Percentiles rank a stretch among this genome's conserved stretches.
These are phyloP conservation scores for Gymnocypris eckloni DNA, from an alignment of 2,797 vertebrate genomes.

Conservation along the genomic window DNA sequence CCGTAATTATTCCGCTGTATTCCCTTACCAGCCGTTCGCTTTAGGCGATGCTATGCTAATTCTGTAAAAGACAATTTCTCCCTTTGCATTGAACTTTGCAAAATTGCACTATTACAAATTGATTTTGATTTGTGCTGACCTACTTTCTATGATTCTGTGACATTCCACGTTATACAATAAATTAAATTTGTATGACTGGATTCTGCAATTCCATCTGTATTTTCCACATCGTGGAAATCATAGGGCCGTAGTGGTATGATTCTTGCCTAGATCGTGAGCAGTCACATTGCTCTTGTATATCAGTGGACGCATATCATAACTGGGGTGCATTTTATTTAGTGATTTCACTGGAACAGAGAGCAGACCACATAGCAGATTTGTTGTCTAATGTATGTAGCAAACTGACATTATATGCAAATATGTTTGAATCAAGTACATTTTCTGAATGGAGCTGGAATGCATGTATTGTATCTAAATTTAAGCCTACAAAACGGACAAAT, in stretches of 20 bases:
- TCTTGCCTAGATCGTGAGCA: background rate
- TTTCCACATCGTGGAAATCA: too few species aligned
- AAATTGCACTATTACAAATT: too few species aligned
- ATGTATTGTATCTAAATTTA: background rate
- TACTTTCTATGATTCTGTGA: too few species aligned
- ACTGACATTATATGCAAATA: background rate
- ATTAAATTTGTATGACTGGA: too few species aligned
- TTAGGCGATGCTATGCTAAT: too few species aligned
- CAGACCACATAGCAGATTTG: background rate
- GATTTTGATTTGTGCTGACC: too few species aligned
- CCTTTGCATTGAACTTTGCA: too few species aligned
- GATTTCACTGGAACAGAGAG: background rate
- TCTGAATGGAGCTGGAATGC: background rate
- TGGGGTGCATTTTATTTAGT: background rate
- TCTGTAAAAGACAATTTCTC: too few species aligned
- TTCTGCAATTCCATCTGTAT: too few species aligned
- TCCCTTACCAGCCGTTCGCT: too few species aligned
- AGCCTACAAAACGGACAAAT: constrained; percentile 10
- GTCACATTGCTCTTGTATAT: background rate
- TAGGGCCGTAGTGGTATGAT: background rate
- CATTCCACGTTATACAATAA: too few species aligned
- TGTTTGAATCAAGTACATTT: background rate
- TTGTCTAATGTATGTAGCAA: background rate
- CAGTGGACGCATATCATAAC: background rate
- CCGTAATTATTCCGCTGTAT: too few species aligned